These are phyloP conservation scores for Carollia perspicillata DNA, from an alignment of 2,113 vertebrate genomes.

Conservation along the genomic window DNA sequence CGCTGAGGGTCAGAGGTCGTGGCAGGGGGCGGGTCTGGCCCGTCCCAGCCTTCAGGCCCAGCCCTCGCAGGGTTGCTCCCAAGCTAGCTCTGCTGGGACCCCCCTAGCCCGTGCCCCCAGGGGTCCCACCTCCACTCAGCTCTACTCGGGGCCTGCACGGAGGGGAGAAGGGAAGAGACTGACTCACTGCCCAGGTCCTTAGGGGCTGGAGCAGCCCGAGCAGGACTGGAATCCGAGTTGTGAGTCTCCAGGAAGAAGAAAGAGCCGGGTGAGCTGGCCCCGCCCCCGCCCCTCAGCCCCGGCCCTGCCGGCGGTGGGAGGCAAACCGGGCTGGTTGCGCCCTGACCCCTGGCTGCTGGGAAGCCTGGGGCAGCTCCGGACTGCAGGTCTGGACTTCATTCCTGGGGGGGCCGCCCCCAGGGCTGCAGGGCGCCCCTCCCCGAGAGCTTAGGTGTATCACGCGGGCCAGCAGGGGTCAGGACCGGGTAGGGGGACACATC, in stretches of 20 bases:
- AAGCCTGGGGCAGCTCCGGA: background rate
- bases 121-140: background rate
- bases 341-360: background rate
- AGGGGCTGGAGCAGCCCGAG: background rate
- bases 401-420: background rate
- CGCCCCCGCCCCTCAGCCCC: rapidly evolving
- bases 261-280: constrained; percentile 5
- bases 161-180: background rate
- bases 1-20: background rate
- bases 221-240: background rate
- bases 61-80: background rate
- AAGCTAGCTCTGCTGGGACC: background rate
- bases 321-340: background rate
- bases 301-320: background rate
- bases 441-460: background rate
- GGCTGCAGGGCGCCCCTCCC: background rate
- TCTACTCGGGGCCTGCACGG: background rate
- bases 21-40: constrained; percentile 11
- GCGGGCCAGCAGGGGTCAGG: background rate
- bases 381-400: background rate
- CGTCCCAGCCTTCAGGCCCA: background rate
- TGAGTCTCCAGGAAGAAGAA: background rate
- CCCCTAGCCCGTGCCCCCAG: background rate
- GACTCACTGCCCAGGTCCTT: background rate
- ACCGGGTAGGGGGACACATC: background rate